Conservation (phyloP, 2,113 vertebrate species). For the Salvelinus alpinus region DNA sequence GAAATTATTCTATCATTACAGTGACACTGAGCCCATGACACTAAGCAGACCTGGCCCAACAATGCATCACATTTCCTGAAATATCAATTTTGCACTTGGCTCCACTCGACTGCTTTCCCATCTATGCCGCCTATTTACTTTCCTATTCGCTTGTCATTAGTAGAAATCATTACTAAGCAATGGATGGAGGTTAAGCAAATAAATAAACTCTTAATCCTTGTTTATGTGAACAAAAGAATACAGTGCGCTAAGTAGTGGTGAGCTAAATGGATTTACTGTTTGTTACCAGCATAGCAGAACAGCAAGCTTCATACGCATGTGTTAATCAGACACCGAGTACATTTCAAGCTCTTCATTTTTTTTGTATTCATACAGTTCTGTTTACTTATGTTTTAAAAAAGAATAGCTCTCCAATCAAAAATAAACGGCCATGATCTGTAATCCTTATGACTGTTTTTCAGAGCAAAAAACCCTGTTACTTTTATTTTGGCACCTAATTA, state of each 20-base stretch:
- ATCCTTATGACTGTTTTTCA: background rate
- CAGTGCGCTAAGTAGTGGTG: background rate
- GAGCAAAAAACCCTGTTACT: conserved; percentile 1
- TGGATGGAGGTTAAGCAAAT: background rate
- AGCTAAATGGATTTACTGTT: background rate
- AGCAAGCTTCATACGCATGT: background rate
- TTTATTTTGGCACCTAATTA: conserved; percentile 33
- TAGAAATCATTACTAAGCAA: background rate
- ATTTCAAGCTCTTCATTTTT: too few relatives aligned
- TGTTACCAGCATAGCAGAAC: background rate
- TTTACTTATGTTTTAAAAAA: background rate
- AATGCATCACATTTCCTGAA: conserved; percentile 71
- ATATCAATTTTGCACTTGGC: conserved; percentile 82
- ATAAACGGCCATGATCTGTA: background rate
- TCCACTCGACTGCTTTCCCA: conserved; percentile 72
- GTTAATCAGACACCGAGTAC: background rate
- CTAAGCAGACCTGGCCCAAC: conserved; percentile 53
- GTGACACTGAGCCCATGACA: conserved; percentile 25
- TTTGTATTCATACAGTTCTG: background rate
- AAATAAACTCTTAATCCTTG: background rate
- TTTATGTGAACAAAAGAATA: background rate
- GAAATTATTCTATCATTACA: background rate
- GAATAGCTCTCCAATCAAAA: background rate
- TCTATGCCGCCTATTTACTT: conserved; percentile 23
- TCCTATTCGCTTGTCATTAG: conserved; percentile 9